A percentile compares a stretch with the other conserved stretches of the same genome.
phyloP scores from a whole-genome alignment of 2,113 vertebrate genomes.

The Ascaphus truei region DNA sequence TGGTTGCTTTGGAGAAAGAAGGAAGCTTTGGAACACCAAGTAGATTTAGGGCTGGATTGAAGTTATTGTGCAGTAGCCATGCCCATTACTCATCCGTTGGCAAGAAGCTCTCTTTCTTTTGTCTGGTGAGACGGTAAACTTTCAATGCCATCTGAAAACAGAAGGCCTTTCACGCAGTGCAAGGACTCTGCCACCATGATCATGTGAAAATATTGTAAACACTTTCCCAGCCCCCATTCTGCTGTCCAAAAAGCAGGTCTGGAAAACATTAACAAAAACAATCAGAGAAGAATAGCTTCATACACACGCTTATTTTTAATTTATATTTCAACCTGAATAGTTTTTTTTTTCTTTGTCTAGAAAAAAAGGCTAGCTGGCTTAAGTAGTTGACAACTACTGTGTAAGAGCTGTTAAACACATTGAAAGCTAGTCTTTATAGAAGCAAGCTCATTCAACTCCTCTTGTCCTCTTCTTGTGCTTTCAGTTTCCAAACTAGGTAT shows the following conservation, averaged over 20 bases:
- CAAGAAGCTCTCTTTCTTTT: slow-evolving; percentile 66
- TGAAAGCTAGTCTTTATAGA: not conserved
- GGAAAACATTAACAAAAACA: slow-evolving; percentile 50
- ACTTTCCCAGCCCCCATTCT: slow-evolving; percentile 63
- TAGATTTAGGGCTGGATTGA: slow-evolving; percentile 68
- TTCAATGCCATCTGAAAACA: slow-evolving; percentile 68
- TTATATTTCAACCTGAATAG: slow-evolving; percentile 38
- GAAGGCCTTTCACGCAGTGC: slow-evolving; percentile 61
- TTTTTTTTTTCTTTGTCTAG: not conserved
- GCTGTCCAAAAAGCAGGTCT: slow-evolving; percentile 52
- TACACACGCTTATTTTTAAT: slow-evolving; percentile 24
- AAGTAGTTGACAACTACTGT: not conserved
- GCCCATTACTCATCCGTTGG: slow-evolving; percentile 70
- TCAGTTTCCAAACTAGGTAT: not conserved
- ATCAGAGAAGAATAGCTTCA: slow-evolving; percentile 42
- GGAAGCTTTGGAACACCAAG: slow-evolving; percentile 64
- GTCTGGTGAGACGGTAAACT: slow-evolving; percentile 66
- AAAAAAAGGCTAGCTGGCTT: not conserved
- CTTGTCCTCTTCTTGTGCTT: not conserved
- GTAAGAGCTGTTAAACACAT: not conserved
- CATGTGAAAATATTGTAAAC: slow-evolving; percentile 71
- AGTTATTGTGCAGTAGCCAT: slow-evolving; percentile 59
- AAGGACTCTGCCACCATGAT: slow-evolving; percentile 63
- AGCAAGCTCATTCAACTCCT: too few species aligned
- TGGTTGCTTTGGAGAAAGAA: slow-evolving; percentile 65